Evolutionary conservation across 2,888 invertebrate species (phyloP), one percentile per base, ranked within the genome.

Genomic region (Rhodophaea formosa): DNA sequence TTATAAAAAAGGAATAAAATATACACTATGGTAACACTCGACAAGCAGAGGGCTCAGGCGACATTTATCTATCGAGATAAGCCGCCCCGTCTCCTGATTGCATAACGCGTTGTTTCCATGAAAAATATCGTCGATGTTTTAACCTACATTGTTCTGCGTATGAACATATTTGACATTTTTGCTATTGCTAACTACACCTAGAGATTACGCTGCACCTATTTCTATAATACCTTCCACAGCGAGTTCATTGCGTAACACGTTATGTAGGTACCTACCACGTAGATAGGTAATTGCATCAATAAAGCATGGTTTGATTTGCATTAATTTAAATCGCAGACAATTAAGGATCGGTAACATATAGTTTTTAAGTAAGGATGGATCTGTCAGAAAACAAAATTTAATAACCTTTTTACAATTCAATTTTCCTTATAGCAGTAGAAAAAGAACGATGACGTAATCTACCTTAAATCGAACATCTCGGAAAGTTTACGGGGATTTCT

Each of bases 41-140:
- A 10, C 56, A 46, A 46, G 46, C 53, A 53, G 49, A 59, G 45
- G 53, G 45, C 63, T 76, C 47, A 14, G 72, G 66, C 74, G 67
- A 72, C 72, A 75, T 52, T 72, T 77, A 75, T 74, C 77, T 70
- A 59, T 49, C 58, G 66, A 74, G 75, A 77, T 74, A 76, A 76
- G 71, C 65, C 58, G 53, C 53, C 52, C 56, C 61, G 56, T 56
- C 60, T 63, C 60, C 64, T 59, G 63, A 63, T 72, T 74, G 69
- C 69, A 68, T 69, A 69, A 70, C 29, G 30, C 65, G 62, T 64
- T 57, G 39, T 69, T 67, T 65, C 66, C 59, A 69, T 63, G 57
- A 64, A 67, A 65, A 61, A 69, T 62, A 60, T 62, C 62, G 66
- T 59, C 60, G 17, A 53, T 42, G 17, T 42, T 42, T 30, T 53